phyloP scores from a whole-genome alignment of 1,140 invertebrate species.

The Paralvinella palmiformis region DNA sequence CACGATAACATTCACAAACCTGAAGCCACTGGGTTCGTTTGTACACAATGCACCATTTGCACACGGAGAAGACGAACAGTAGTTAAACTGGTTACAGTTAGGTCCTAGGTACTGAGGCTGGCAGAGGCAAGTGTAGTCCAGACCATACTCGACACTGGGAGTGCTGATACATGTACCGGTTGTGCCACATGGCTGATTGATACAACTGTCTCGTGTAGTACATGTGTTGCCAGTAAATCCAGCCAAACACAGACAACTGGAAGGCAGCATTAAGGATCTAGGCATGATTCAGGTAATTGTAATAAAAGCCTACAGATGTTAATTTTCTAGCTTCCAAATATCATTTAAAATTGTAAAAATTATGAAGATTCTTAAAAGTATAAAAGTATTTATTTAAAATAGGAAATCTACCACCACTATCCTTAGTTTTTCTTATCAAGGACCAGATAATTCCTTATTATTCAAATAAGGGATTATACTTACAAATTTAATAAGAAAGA shows the following conservation, averaged over 20 bases:
- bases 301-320: no score
- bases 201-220: not conserved
- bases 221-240: not conserved
- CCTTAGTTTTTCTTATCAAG: no score
- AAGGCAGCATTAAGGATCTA: no score
- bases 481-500: no score
- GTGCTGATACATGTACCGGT: not conserved
- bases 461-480: no score
- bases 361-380: no score
- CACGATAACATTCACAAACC: not conserved
- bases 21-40: not conserved
- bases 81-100: conserved; percentile 6
- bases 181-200: not conserved
- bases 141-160: not conserved
- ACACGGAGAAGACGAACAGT: conserved; percentile 12
- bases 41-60: conserved; percentile 14
- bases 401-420: no score
- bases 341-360: no score
- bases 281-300: no score
- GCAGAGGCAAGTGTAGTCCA: not conserved
- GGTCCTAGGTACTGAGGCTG: not conserved
- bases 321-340: no score
- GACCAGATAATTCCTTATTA: no score
- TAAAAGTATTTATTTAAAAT: no score
- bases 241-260: not conserved